Conservation (phyloP, 2,888 invertebrate species). For the Ditylenchus weischeri region DNA sequence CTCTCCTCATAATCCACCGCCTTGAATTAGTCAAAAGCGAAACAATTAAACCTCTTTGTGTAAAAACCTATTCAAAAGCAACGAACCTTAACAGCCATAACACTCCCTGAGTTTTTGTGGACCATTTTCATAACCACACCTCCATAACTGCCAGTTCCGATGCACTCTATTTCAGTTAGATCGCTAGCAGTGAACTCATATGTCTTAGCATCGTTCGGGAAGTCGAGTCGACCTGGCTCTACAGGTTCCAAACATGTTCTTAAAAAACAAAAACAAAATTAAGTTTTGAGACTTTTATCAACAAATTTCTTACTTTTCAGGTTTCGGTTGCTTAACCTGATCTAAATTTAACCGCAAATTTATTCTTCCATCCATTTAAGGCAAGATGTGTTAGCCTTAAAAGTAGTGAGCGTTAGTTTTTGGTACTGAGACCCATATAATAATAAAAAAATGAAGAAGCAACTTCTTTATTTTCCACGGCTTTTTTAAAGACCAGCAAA, state of each 20-base stretch:
- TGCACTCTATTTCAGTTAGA: slow-evolving; percentile 13
- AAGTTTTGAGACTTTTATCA: too few species aligned
- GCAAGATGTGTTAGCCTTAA: too few species aligned
- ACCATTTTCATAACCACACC: slow-evolving; percentile 57
- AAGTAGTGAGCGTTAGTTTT: too few species aligned
- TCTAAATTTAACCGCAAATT: slow-evolving; percentile 9
- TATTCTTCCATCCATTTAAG: too few species aligned
- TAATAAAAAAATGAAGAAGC: too few species aligned
- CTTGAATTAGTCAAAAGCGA: too few species aligned
- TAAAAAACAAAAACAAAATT: background rate
- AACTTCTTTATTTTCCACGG: too few species aligned
- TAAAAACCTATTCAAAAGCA: too few species aligned
- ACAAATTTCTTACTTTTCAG: background rate
- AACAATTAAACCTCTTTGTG: too few species aligned
- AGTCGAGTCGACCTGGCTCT: slow-evolving; percentile 11
- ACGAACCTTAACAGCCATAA: slow-evolving; percentile 81
- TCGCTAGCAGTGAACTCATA: slow-evolving; percentile 7
- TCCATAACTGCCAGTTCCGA: slow-evolving; percentile 62
- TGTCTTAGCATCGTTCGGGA: slow-evolving; percentile 8
- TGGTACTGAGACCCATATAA: too few species aligned
- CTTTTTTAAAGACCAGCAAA: too few species aligned
- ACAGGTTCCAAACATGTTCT: background rate
- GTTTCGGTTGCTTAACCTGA: background rate
- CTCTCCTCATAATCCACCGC: too few species aligned
- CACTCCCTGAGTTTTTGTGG: slow-evolving; percentile 74